Conservation (phyloP, 2,888 invertebrate genomes). For the Tiliacea citrago region DNA sequence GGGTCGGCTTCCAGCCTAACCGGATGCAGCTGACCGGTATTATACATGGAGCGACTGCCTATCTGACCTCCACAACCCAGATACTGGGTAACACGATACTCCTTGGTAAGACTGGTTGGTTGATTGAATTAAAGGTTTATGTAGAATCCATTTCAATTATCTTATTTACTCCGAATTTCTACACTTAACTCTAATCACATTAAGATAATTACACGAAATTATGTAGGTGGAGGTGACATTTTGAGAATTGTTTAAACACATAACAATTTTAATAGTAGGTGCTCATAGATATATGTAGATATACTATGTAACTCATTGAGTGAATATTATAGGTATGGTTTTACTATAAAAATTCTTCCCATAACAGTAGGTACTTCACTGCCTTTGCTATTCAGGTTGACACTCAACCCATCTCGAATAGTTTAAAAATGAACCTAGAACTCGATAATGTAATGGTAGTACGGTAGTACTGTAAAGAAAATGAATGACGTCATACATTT, state of each 20-base stretch:
- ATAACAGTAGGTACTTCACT: neutral
- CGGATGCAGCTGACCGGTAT: too few relatives aligned
- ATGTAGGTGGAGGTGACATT: neutral
- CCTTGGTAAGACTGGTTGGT: too few relatives aligned
- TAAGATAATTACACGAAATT: slow-evolving; percentile 16
- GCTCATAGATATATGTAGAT: too few relatives aligned
- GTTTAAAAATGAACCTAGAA: neutral
- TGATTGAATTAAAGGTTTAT: neutral
- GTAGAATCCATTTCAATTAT: neutral
- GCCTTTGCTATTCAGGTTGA: neutral
- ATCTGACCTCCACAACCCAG: too few relatives aligned
- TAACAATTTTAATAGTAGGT: slow-evolving; percentile 21
- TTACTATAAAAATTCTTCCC: slow-evolving; percentile 55
- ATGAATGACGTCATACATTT: neutral
- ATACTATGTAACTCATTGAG: slow-evolving; percentile 15
- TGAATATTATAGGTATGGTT: slow-evolving; percentile 45
- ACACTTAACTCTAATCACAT: neutral
- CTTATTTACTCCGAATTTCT: neutral
- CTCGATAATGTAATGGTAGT: neutral
- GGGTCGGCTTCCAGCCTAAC: too few relatives aligned
- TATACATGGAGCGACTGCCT: too few relatives aligned
- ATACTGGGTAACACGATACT: too few relatives aligned
- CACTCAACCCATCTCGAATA: neutral
- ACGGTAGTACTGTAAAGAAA: too few relatives aligned
- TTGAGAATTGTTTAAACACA: slow-evolving; percentile 10